Evolutionary conservation across 2,113 vertebrate species (phyloP), one percentile per base, ranked within the genome.

Genomic region (Eidolon helvum): DNA sequence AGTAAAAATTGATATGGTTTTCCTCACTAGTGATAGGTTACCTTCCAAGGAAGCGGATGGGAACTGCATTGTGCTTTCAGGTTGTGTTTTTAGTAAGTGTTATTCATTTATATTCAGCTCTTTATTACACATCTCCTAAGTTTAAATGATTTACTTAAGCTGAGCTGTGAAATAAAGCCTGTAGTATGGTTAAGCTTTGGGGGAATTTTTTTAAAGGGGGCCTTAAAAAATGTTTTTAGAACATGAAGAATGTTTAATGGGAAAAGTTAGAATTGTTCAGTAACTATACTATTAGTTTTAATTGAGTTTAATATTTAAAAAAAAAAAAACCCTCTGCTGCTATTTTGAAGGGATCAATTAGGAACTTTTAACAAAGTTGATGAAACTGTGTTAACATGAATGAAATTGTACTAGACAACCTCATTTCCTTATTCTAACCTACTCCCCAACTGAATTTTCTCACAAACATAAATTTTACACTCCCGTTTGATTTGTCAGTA

Each of bases 171-270:
- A 66, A 26, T 55, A 26, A 80, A 50, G 45, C 77, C 74, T 50
- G 21, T n/a, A 78, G 66, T 72, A n/a, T 57, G 69, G 35, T 85
- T 96, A 95, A 87, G 72, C 83, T 93, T 96, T 72, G 45, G 86
- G 94, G 45, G 30, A 65, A 57, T 40, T 86, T 91, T 90, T 87
- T 95, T 45, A 91, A 90, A 85, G 68, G 65, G 45, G 22, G 66
- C 75, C 71, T 63, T 50, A 16, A 75, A 82, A 89, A 30, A 21
- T 28, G 19, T 69, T 91, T 95, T 80, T 96, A 92, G 72, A 66
- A 90, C 19, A 87, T 65, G 74, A 43, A 95, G 82, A 95, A 72
- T 87, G 45, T 97, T 96, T 95, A 94, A 71, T 87, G 74, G 89
- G 38, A 38, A 90, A 94, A 92, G 45, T 89, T 97, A 93, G 94